Conservation (phyloP, 2,888 invertebrate genomes). For the Falcaria lacertinaria region DNA sequence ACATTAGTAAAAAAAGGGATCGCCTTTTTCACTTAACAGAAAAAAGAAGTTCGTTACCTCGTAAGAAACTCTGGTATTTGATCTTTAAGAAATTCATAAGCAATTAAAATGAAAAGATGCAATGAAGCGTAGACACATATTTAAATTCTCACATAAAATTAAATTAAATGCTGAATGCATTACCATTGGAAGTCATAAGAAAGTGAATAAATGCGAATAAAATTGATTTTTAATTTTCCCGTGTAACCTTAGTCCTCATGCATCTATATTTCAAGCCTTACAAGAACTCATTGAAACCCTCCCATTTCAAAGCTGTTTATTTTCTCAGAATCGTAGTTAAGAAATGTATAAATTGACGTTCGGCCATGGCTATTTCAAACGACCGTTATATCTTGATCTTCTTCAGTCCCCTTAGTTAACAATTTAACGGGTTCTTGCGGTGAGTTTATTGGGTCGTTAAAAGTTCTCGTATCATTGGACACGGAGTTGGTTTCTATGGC, state of each 20-base stretch:
- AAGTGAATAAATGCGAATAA: neutral
- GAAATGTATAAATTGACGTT: constrained; percentile 52
- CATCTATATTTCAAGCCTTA: constrained; percentile 4
- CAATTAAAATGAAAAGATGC: too few species aligned
- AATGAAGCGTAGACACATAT: too few species aligned
- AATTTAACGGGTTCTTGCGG: constrained; percentile 14
- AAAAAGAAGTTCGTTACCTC: too few species aligned
- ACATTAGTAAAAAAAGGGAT: too few species aligned
- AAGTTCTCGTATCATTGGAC: constrained; percentile 41
- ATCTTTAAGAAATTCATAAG: too few species aligned
- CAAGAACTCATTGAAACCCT: constrained; percentile 33
- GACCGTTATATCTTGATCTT: constrained; percentile 38
- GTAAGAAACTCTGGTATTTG: too few species aligned
- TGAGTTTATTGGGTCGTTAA: constrained; percentile 27
- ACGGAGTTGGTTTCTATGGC: constrained; percentile 44
- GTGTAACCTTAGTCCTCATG: neutral
- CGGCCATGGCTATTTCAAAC: constrained; percentile 27
- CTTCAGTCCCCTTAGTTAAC: constrained; percentile 27
- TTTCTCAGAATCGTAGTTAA: constrained; percentile 48
- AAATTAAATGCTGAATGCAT: neutral
- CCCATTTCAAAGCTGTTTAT: constrained; percentile 50
- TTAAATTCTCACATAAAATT: neutral
- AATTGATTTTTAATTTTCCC: neutral
- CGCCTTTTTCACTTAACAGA: too few species aligned
- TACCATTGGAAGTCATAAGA: neutral